Percentiles rank a stretch among this genome's conserved stretches.
Conservation (phyloP, 1,140 invertebrate species). For the Limonius californicus region DNA sequence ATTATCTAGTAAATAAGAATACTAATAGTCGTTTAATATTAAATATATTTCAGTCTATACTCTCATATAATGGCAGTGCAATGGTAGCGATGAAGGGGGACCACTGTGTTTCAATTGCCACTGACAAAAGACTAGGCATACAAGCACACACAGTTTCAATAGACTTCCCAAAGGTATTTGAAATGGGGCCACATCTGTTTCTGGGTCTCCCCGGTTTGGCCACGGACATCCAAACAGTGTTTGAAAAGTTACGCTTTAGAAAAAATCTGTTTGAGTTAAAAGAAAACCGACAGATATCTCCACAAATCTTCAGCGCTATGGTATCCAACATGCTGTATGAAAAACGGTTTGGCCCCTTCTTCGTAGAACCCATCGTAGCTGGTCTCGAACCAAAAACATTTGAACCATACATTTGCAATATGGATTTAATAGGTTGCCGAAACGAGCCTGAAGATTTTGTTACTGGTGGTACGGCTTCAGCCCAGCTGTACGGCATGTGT, state of each 20-base stretch:
- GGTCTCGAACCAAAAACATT: slow-evolving; percentile 84
- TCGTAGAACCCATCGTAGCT: slow-evolving; percentile 94
- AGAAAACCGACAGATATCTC: slow-evolving; percentile 88
- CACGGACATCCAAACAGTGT: slow-evolving; percentile 94
- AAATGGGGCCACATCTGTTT: slow-evolving; percentile 88
- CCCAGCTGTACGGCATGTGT: slow-evolving; percentile 97
- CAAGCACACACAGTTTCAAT: slow-evolving; percentile 83
- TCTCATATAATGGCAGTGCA: slow-evolving; percentile 94
- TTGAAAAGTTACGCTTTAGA: slow-evolving; percentile 79
- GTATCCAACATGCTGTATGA: slow-evolving; percentile 95
- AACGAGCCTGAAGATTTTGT: slow-evolving; percentile 93
- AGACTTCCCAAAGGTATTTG: slow-evolving; percentile 89
- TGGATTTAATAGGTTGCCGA: slow-evolving; percentile 92
- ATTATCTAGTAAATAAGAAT: too few species aligned
- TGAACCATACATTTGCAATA: slow-evolving; percentile 87
- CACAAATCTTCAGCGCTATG: slow-evolving; percentile 90
- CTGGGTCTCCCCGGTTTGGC: slow-evolving; percentile 91
- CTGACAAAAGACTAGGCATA: slow-evolving; percentile 90
- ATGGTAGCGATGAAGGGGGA: slow-evolving; percentile 98
- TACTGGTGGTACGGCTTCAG: slow-evolving; percentile 87
- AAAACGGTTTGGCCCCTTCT: slow-evolving; percentile 95
- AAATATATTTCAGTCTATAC: slow-evolving; percentile 80
- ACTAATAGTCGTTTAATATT: too few species aligned
- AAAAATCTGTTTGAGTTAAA: slow-evolving; percentile 91
- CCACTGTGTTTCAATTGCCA: slow-evolving; percentile 95